A percentile compares a stretch with the other conserved stretches of the same genome.
Conservation (phyloP, 2,113 vertebrate genomes). For the Cricetomys ansorgei region DNA sequence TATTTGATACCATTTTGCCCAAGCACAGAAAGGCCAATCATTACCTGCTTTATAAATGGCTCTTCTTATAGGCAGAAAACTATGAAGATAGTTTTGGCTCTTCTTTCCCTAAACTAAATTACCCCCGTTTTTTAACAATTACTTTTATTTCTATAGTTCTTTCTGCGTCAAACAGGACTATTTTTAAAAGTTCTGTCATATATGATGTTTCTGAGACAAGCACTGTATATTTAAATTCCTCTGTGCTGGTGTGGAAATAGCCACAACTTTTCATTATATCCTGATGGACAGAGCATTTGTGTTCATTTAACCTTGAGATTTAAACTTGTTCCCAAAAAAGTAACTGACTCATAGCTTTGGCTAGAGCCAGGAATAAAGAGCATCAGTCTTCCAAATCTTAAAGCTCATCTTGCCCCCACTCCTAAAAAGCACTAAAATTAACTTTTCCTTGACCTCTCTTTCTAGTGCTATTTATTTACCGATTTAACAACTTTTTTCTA, state of each 20-base stretch:
- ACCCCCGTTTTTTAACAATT: conserved; percentile 24
- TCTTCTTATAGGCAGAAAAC: conserved; percentile 43
- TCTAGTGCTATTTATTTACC: conserved; percentile 77
- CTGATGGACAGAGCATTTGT: conserved; percentile 80
- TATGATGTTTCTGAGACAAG: conserved; percentile 56
- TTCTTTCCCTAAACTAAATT: conserved; percentile 48
- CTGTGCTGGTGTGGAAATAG: conserved; percentile 66
- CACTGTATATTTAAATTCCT: conserved; percentile 66
- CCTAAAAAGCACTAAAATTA: conserved; percentile 79
- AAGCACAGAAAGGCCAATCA: conserved; percentile 23
- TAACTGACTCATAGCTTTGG: conserved; percentile 77
- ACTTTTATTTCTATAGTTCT: conserved; percentile 63
- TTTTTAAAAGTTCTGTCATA: conserved; percentile 70
- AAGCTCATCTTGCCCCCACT: conserved; percentile 71
- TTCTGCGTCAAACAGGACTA: conserved; percentile 43
- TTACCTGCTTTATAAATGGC: conserved; percentile 60
- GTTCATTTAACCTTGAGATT: conserved; percentile 82
- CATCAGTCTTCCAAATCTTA: conserved; percentile 74
- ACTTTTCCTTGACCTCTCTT: conserved; percentile 78
- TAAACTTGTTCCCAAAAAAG: conserved; percentile 81
- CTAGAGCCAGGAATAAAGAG: conserved; percentile 77
- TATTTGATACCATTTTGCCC: conserved; percentile 53
- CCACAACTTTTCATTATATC: conserved; percentile 74
- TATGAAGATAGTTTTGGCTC: conserved; percentile 6
- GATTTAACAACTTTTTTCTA: conserved; percentile 75